A percentile compares a stretch with the other conserved stretches of the same genome.
phyloP scores from a whole-genome alignment of 2,888 invertebrate species.

The Cheilosia variabilis region DNA sequence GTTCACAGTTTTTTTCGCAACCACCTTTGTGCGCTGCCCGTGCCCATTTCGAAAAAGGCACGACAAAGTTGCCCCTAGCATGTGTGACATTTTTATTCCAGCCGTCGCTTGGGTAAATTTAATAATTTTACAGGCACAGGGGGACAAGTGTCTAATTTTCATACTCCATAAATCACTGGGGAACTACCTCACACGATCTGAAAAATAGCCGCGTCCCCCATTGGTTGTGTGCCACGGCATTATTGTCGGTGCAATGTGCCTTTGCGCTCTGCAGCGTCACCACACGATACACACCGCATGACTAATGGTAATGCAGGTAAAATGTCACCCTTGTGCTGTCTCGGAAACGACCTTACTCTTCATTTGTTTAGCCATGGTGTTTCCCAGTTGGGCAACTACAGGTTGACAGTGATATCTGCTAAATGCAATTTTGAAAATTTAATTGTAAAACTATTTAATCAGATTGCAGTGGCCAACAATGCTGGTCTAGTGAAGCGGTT shows the following conservation, averaged over 20 bases:
- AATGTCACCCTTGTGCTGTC: constrained; percentile 2
- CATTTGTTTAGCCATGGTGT: neutral
- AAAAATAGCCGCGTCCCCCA: constrained; percentile 20
- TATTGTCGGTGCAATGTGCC: constrained; percentile 6
- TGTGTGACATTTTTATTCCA: constrained; percentile 13
- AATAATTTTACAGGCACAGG: constrained; percentile 13
- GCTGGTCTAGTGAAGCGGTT: constrained; percentile 15
- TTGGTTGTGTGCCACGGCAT: constrained; percentile 3
- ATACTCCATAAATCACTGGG: constrained; percentile 51
- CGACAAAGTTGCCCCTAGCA: neutral
- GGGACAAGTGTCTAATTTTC: constrained; percentile 12
- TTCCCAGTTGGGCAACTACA: constrained; percentile 1
- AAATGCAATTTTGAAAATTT: constrained; percentile 30
- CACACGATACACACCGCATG: constrained; percentile 16
- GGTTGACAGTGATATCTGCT: constrained; percentile 3
- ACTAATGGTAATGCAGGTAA: constrained; percentile 65
- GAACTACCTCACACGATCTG: neutral
- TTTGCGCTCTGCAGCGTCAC: constrained; percentile 35
- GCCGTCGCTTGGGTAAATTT: constrained; percentile 23
- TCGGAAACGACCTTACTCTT: constrained; percentile 42
- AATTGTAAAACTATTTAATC: constrained; percentile 17
- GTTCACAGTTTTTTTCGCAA: neutral
- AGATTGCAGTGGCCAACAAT: neutral
- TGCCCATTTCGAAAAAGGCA: neutral
- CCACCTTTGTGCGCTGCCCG: neutral